phyloP scores from a whole-genome alignment of 2,113 vertebrate genomes.

The Cheirogaleus medius region DNA sequence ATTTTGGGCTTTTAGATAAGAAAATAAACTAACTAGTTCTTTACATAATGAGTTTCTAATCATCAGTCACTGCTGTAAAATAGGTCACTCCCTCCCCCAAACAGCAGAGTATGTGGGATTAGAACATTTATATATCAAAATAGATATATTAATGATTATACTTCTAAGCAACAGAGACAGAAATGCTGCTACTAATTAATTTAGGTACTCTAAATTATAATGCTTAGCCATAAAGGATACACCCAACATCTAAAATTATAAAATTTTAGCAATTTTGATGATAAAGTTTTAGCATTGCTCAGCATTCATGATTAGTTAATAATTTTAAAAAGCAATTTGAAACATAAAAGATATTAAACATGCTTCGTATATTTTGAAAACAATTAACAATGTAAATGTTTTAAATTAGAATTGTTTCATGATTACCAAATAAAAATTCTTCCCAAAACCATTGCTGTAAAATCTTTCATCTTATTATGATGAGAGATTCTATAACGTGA shows the following conservation, averaged over 20 bases:
- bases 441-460: constrained; percentile 51
- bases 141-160: background rate
- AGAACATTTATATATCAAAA: background rate
- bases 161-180: background rate
- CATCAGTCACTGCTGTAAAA: background rate
- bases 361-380: constrained; percentile 49
- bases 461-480: constrained; percentile 34
- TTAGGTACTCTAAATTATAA: background rate
- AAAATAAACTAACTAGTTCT: background rate
- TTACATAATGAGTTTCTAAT: background rate
- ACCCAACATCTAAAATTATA: background rate
- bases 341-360: background rate
- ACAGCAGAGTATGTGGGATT: background rate
- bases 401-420: constrained; percentile 45
- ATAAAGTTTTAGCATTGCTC: constrained; percentile 4
- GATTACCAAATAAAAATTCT: constrained; percentile 53
- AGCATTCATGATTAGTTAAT: background rate
- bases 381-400: constrained; percentile 56
- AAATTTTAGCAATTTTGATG: constrained; percentile 23
- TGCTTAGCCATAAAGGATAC: background rate
- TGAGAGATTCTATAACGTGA: background rate
- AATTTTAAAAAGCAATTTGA: background rate
- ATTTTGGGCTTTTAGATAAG: background rate
- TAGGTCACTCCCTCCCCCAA: background rate
- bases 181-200: background rate